These are phyloP conservation scores for Cranoglanis bouderius DNA, from an alignment of 2,113 vertebrate species.

Conservation along the genomic window DNA sequence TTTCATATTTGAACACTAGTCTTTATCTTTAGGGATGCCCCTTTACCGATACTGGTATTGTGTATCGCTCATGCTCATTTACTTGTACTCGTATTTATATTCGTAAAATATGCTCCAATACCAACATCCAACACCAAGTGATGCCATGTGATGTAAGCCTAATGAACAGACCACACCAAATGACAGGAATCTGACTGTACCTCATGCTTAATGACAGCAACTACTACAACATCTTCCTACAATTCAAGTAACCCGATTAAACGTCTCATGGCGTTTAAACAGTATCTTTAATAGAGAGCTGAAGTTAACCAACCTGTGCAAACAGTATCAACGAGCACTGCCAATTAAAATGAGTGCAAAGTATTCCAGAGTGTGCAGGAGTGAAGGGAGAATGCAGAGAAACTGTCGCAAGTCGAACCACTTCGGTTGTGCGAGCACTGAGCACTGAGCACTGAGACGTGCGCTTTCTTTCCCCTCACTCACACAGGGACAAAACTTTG, in stretches of 20 bases:
- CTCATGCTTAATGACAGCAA: neutral
- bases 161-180: neutral
- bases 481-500: neutral
- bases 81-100: neutral
- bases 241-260: neutral
- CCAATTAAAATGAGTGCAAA: neutral
- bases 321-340: neutral
- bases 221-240: neutral
- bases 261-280: neutral
- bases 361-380: neutral
- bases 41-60: neutral
- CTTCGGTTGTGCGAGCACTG: neutral
- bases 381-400: neutral
- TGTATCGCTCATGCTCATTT: neutral
- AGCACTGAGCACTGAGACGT: no score
- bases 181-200: neutral
- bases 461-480: no score
- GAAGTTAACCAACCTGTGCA: neutral
- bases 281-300: neutral
- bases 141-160: neutral
- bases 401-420: neutral
- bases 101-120: neutral
- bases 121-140: neutral
- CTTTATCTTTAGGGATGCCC: neutral
- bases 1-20: neutral